Base-by-base conservation (phyloP, 2,888 invertebrate genomes). In the Rhyacophila evoluta region DNA sequence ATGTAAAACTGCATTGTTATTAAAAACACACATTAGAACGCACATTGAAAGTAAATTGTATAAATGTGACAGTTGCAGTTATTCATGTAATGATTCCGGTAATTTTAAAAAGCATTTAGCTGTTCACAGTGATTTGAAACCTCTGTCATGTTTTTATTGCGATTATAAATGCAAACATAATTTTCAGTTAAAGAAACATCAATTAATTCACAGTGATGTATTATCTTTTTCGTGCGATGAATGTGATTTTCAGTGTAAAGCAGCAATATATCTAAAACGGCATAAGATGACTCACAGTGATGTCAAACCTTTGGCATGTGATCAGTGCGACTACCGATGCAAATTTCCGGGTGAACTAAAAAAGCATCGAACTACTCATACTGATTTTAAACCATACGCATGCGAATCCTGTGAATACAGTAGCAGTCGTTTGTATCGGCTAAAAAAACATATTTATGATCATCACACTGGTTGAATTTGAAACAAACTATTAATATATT, bases 51-150 rank as follows among this genome's bases (percentile, higher is more conserved):
- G 70, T 27, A 75, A 75, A 38, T 37, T 70, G 8, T 70, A 70
- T 38, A 39, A 38, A 78, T 75, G 75, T 12, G 28, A 75, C 0
- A 19, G n/a, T 28, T 75, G 75, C n/a, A 4, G 25, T 2, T 75
- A 70, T 27, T 38, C 25, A 8, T 69, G 75, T 69, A 36, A 38
- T 1, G 70, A 75, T 37, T 29, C 38, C 1, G 37, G 38, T 1
- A 39, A 71, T 33, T 55, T 76, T 29, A 72, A 55, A 36, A 25
- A 33, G 38, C 76, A 76, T 28, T 15, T 38, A 4, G 41, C 36
- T 4, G 38, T 29, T 11, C 76, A 76, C 19, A 80, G 81, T 2
- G 81, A 81, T 4, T 71, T 75, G 25, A 55, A 55, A 25, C 55
- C 55, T 55, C 4, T 55, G 25, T 55, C 55, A 2, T 55, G 55